A percentile compares a stretch with the other conserved stretches of the same genome.
Evolutionary conservation across 2,797 vertebrate species (phyloP).

Genomic region (Simalia tracyae): DNA sequence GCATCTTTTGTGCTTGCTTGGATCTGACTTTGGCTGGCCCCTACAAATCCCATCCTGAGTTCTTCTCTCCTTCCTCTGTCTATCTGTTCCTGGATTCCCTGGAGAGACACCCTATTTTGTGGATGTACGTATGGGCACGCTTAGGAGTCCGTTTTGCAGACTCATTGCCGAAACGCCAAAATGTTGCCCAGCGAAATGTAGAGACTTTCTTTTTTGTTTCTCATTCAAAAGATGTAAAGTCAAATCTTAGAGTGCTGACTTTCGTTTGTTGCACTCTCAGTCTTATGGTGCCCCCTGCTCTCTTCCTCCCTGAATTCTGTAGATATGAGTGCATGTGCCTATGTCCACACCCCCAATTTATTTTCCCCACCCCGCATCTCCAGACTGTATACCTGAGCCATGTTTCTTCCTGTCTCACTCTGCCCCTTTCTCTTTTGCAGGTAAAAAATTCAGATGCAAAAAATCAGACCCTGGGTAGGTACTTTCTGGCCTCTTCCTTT

Average conservation of each 20-base stretch:
- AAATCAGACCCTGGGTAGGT: constrained; percentile 58
- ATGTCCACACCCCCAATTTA: too few relatives aligned
- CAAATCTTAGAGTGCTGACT: background rate
- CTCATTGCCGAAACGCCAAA: background rate
- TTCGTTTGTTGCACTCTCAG: background rate
- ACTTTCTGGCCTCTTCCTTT: background rate
- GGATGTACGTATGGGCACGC: rapidly evolving
- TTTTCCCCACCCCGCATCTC: background rate
- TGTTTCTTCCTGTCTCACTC: background rate
- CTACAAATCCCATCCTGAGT: background rate
- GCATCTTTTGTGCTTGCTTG: background rate
- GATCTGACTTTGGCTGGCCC: background rate
- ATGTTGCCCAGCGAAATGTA: too few relatives aligned
- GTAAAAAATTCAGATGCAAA: constrained; percentile 69
- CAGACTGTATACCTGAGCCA: background rate
- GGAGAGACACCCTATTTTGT: background rate
- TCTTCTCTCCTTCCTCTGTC: too few relatives aligned
- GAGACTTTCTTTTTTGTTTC: too few relatives aligned
- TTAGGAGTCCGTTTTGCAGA: background rate
- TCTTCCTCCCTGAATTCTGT: background rate
- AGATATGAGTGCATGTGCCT: background rate
- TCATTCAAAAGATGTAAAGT: background rate
- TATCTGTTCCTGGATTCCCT: background rate
- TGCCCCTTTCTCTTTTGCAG: constrained; percentile 33
- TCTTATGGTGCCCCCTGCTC: background rate